Base-by-base conservation (phyloP, 2,797 vertebrate species). In the Alfaro cultratus region DNA sequence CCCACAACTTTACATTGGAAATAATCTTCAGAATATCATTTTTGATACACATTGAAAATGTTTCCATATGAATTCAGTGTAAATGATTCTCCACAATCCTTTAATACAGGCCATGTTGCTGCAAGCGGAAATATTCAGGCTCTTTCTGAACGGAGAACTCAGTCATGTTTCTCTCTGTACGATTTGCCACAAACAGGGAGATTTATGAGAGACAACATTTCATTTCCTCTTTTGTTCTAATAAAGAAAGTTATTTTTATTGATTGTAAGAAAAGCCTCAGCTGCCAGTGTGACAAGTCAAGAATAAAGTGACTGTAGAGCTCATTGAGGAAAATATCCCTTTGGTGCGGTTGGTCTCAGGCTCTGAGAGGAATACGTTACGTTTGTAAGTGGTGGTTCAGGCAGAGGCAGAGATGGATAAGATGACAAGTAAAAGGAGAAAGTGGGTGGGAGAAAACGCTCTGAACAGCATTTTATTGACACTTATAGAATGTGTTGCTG, bases 281-380 rank as follows among this genome's bases (percentile, higher is more conserved):
- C 77, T 45, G 34, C 72, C 73, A 29, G 64, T 45, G 45, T 57
- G 82, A 79, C 46, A 36, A 73, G 62, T 75, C 47, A 67, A 74
- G 49, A 74, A 60, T 68, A 81, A 80, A 85, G 29, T 21, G 41
- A 76, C 39, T 76, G 16, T 75, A 75, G 31, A 31, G 12, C 34
- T 70, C 36, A 53, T 77, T 70, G 15, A 76, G 23, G 62, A 73
- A 64, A 64, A 74, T 87, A 74, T 79, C n/a, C 70, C 51, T 67
- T 75, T 55, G 67, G 43, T 74, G 47, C 78, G 34, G 49, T 51
- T 75, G 47, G 18, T 43, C 70, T 23, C 41, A 73, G 75, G 64
- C 76, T 74, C 64, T 81, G 68, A 86, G 34, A 73, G 31, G 60
- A 86, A 78, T 47, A 5, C 64, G 53, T 79, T 83, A 85, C 39